These are phyloP conservation scores for Trichopria drosophilae DNA, from an alignment of 2,888 invertebrate genomes.

Conservation along the genomic window DNA sequence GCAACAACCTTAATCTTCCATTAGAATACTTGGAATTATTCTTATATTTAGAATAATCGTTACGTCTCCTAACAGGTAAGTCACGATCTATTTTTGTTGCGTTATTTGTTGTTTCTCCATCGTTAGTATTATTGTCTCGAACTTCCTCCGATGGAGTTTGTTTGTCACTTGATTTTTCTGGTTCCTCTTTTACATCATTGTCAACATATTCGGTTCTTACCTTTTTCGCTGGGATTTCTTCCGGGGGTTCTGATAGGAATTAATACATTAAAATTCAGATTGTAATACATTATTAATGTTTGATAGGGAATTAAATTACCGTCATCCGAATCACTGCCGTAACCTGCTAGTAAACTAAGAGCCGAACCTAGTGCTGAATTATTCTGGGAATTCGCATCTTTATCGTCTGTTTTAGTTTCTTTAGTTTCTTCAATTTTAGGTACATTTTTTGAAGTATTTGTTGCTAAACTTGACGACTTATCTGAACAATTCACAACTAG, in stretches of 20 bases:
- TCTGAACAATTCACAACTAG: too few relatives aligned
- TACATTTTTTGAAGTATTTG: constrained; percentile 36
- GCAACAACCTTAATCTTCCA: constrained; percentile 60
- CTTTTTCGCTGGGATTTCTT: constrained; percentile 48
- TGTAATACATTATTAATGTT: constrained; percentile 6
- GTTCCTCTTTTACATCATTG: constrained; percentile 4
- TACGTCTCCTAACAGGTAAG: constrained; percentile 7
- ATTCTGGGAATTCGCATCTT: too few relatives aligned
- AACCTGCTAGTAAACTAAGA: constrained; percentile 48
- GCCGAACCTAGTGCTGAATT: too few relatives aligned
- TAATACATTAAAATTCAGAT: constrained; percentile 14
- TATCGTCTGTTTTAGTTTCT: not conserved
- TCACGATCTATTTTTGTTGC: constrained; percentile 1
- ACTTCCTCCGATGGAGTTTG: constrained; percentile 5
- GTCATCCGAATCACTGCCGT: constrained; percentile 46
- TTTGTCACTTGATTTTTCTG: not conserved
- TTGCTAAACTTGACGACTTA: not conserved
- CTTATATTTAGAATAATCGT: not conserved
- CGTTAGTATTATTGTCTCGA: not conserved
- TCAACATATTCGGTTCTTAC: constrained; percentile 31
- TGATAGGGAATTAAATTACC: constrained; percentile 37
- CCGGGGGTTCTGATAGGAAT: constrained; percentile 42
- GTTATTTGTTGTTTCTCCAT: not conserved
- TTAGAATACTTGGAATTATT: constrained; percentile 14
- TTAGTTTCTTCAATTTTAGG: not conserved